Evolutionary conservation across 2,888 invertebrate species (phyloP).

Genomic region (Marronus borbonicus): DNA sequence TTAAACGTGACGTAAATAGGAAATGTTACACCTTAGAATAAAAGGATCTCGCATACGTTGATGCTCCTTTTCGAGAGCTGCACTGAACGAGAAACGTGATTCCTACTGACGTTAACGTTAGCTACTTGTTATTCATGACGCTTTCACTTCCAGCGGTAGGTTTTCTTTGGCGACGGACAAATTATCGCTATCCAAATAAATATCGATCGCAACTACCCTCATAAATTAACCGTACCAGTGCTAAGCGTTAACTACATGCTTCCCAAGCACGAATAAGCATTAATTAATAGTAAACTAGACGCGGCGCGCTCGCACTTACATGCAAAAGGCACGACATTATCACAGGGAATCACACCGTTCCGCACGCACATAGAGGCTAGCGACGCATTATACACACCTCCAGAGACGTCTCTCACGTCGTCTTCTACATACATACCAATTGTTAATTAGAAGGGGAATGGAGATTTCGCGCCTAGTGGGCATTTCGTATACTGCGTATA

Average conservation of each 20-base stretch:
- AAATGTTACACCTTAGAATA: too few species aligned
- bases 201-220: slow-evolving; percentile 11
- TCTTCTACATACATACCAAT: slow-evolving; percentile 31
- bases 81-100: slow-evolving; percentile 1
- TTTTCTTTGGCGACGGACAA: neutral
- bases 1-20: too few species aligned
- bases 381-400: slow-evolving; percentile 32
- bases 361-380: slow-evolving; percentile 12
- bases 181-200: slow-evolving; percentile 18
- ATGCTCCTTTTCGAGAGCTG: neutral
- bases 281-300: slow-evolving; percentile 39
- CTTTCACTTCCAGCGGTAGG: neutral
- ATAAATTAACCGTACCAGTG: slow-evolving; percentile 16
- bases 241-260: slow-evolving; percentile 7
- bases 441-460: slow-evolving; percentile 30
- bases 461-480: neutral
- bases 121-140: neutral
- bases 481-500: neutral
- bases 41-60: too few species aligned
- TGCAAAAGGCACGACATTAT: slow-evolving; percentile 37
- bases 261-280: slow-evolving; percentile 33
- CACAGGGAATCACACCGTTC: slow-evolving; percentile 24
- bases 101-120: neutral
- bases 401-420: slow-evolving; percentile 18
- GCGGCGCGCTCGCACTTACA: slow-evolving; percentile 16